These are phyloP conservation scores for Alosa sapidissima DNA, from an alignment of 2,797 vertebrate genomes.

Conservation along the genomic window DNA sequence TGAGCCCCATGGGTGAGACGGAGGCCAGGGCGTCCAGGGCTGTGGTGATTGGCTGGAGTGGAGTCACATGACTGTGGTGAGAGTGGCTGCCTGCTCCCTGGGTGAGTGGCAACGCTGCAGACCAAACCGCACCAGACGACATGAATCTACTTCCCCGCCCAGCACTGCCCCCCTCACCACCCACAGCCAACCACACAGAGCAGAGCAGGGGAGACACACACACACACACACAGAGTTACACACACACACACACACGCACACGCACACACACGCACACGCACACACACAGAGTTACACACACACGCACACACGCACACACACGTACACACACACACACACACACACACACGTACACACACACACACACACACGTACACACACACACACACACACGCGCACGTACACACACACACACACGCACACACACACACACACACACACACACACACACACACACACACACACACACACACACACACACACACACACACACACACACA, in stretches of 20 bases:
- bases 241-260: constrained; percentile 20
- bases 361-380: too few species aligned
- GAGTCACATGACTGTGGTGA: constrained; percentile 79
- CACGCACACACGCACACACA: constrained; percentile 29
- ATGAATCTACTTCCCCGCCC: constrained; percentile 81
- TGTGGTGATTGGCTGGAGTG: constrained; percentile 82
- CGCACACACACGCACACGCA: too few species aligned
- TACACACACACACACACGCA: neutral
- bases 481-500: constrained; percentile 32
- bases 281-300: too few species aligned
- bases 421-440: neutral
- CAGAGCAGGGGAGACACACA: too few species aligned
- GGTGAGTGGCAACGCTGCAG: constrained; percentile 77
- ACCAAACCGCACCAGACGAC: constrained; percentile 83
- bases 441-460: constrained; percentile 31
- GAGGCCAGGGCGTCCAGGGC: constrained; percentile 70
- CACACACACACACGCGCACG: neutral
- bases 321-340: constrained; percentile 12
- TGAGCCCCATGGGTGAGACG: constrained; percentile 45
- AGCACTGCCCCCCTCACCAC: constrained; percentile 69
- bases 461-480: constrained; percentile 32
- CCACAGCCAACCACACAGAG: too few species aligned
- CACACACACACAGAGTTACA: constrained; percentile 52
- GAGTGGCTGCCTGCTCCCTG: constrained; percentile 62
- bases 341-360: too few species aligned